Evolutionary conservation across 64 coral and sea anemone species (phyloP).

Genomic region (Dendronephthya gigantea): DNA sequence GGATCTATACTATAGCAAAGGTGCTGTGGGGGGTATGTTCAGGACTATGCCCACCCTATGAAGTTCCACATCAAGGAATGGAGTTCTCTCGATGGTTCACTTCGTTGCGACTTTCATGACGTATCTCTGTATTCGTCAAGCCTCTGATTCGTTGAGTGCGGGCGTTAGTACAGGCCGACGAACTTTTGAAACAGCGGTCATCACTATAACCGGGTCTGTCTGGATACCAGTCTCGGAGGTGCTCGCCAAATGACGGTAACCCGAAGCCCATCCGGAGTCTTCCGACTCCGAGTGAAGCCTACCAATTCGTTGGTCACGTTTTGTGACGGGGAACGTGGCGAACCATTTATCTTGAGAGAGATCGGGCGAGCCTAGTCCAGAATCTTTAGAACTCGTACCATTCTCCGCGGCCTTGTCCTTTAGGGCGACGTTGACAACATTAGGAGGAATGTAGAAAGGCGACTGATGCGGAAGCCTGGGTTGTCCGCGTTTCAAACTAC

Average conservation of each 20-base stretch:
- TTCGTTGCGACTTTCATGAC: neutral
- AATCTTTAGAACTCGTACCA: neutral
- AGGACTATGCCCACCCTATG: too few relatives aligned
- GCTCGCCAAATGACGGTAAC: neutral
- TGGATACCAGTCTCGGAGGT: neutral
- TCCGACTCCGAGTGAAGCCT: neutral
- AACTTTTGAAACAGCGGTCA: neutral
- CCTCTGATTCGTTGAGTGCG: neutral
- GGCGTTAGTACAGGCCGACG: neutral
- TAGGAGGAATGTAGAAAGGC: neutral
- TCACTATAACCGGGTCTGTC: neutral
- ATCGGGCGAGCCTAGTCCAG: neutral
- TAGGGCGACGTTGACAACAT: neutral
- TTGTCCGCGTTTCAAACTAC: neutral
- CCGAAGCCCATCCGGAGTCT: slow-evolving; percentile 2
- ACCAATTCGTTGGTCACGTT: neutral
- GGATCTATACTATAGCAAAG: too few relatives aligned
- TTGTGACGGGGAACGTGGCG: neutral
- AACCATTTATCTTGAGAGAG: neutral
- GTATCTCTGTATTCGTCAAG: neutral
- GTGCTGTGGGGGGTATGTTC: too few relatives aligned
- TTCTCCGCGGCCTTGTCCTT: neutral
- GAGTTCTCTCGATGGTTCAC: neutral
- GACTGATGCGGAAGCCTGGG: neutral
- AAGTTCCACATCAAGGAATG: too few relatives aligned